Evolutionary conservation across 2,797 vertebrate species (phyloP).

Genomic region (Xiphorhynchus erythropygius): DNA sequence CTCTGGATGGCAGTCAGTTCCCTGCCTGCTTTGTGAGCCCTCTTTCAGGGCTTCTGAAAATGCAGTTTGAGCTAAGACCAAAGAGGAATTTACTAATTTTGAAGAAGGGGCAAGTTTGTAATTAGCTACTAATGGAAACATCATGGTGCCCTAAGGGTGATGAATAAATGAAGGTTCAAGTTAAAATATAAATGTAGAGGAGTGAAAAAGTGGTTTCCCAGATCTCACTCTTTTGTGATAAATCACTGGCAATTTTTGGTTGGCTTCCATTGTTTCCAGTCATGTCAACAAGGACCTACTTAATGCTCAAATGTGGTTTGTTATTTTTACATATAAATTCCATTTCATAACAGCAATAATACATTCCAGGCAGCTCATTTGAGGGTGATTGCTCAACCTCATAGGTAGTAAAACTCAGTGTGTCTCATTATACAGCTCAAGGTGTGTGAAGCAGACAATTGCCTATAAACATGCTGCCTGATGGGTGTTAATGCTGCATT

Average conservation of each 20-base stretch:
- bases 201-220: not conserved
- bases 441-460: constrained; percentile 60
- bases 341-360: constrained; percentile 46
- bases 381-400: constrained; percentile 60
- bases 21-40: not conserved
- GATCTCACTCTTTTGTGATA: not conserved
- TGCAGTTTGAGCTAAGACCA: not conserved
- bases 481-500: constrained; percentile 56
- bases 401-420: constrained; percentile 47
- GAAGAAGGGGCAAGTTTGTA: not conserved
- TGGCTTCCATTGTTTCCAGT: not conserved
- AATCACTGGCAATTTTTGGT: not conserved
- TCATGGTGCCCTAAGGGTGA: not conserved
- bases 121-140: not conserved
- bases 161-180: not conserved
- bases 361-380: constrained; percentile 57
- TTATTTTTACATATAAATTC: constrained; percentile 61
- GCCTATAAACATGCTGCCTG: constrained; percentile 57
- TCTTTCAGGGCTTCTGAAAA: not conserved
- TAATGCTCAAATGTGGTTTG: constrained; percentile 28
- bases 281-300: constrained; percentile 1
- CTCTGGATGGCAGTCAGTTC: not conserved
- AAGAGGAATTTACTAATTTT: not conserved
- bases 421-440: constrained; percentile 49
- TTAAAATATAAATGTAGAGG: not conserved